These are phyloP conservation scores for Scolanthus callimorphus DNA, from an alignment of 92 coral and sea anemone species.

Conservation along the genomic window DNA sequence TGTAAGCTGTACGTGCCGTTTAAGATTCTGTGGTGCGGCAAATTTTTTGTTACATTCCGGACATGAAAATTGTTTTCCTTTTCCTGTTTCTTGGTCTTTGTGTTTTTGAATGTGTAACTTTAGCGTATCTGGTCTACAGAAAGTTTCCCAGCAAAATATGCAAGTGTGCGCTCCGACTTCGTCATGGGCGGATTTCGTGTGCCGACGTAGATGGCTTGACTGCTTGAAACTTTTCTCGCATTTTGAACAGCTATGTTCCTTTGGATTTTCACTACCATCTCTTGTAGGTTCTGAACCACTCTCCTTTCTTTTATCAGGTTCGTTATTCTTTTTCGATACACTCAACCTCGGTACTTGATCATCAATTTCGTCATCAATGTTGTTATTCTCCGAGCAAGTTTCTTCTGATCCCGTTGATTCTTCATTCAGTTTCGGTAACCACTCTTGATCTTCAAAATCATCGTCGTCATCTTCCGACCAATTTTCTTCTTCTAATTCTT, in stretches of 20 bases:
- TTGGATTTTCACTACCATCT: too few relatives aligned
- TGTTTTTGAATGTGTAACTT: slow-evolving; percentile 16
- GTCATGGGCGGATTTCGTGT: neutral
- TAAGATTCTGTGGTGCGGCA: slow-evolving; percentile 14
- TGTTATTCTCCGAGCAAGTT: too few relatives aligned
- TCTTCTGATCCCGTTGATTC: too few relatives aligned
- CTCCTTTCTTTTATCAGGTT: too few relatives aligned
- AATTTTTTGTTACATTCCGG: slow-evolving; percentile 16
- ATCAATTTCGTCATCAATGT: too few relatives aligned
- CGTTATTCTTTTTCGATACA: too few relatives aligned
- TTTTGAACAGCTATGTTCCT: neutral
- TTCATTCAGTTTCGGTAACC: too few relatives aligned
- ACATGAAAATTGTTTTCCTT: slow-evolving; percentile 5
- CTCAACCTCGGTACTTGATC: too few relatives aligned
- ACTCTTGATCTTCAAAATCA: too few relatives aligned
- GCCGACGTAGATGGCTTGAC: slow-evolving; percentile 11
- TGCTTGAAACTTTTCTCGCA: slow-evolving; percentile 15
- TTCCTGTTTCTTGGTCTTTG: neutral
- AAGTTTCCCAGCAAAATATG: slow-evolving; percentile 7
- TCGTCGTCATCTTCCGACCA: too few relatives aligned
- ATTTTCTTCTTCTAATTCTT: too few relatives aligned
- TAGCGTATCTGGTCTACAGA: slow-evolving; percentile 13
- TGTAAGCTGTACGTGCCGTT: slow-evolving; percentile 51
- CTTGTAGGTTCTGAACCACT: too few relatives aligned
- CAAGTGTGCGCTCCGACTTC: slow-evolving; percentile 15